Percentiles rank a stretch among this genome's conserved stretches.
Conservation (phyloP, 2,113 vertebrate species). For the Lasiurus borealis region DNA sequence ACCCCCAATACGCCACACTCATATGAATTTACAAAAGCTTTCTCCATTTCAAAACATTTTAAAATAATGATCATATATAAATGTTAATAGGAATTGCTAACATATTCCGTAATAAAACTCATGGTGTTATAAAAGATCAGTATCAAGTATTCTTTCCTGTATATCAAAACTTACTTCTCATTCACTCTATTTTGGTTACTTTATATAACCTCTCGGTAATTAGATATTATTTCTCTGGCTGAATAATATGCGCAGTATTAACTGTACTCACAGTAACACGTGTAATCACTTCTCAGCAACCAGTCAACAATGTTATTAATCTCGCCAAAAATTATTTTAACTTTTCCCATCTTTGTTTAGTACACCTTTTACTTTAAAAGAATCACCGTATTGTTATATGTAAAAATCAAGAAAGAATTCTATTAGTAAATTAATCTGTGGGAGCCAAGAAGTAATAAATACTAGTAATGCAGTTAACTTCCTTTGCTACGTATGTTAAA, state of each 20-base stretch:
- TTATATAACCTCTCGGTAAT: constrained; percentile 77
- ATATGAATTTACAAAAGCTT: constrained; percentile 63
- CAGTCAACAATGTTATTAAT: constrained; percentile 57
- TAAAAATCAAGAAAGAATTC: constrained; percentile 55
- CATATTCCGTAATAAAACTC: constrained; percentile 66
- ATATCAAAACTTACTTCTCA: constrained; percentile 53
- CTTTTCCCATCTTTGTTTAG: constrained; percentile 39
- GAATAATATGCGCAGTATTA: constrained; percentile 78
- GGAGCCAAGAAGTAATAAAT: constrained; percentile 25
- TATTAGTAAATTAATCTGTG: constrained; percentile 55
- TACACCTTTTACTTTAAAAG: constrained; percentile 49
- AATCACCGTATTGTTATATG: neutral
- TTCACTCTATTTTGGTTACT: constrained; percentile 74
- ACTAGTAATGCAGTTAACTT: constrained; percentile 30
- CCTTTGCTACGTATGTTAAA: neutral
- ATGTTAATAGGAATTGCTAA: constrained; percentile 70
- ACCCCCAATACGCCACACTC: constrained; percentile 58
- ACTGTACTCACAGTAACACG: constrained; percentile 77
- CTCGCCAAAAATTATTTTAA: constrained; percentile 53
- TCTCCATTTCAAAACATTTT: constrained; percentile 65
- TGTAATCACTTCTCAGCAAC: constrained; percentile 71
- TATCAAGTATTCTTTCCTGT: constrained; percentile 61
- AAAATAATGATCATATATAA: constrained; percentile 75
- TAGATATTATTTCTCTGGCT: constrained; percentile 76
- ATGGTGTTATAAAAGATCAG: constrained; percentile 51